Percentiles rank a stretch among this genome's conserved stretches.
phyloP scores from a whole-genome alignment of 1,140 invertebrate species.

The Drosophila eugracilis region DNA sequence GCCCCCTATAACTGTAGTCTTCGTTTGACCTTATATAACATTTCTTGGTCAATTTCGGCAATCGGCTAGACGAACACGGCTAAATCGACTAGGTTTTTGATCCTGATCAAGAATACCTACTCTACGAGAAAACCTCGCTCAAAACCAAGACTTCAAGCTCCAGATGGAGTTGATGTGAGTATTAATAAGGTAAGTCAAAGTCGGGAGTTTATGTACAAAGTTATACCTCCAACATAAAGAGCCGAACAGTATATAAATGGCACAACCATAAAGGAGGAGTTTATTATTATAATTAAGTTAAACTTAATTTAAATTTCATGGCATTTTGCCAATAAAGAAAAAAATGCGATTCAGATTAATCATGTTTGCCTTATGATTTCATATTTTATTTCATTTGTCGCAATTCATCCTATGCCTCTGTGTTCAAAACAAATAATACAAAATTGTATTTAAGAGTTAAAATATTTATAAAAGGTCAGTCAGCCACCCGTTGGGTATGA shows the following conservation, averaged over 20 bases:
- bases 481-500: background rate
- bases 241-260: background rate
- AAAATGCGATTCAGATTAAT: constrained; percentile 54
- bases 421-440: background rate
- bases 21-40: too few relatives aligned
- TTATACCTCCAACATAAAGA: background rate
- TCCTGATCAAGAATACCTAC: too few relatives aligned
- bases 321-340: constrained; percentile 49
- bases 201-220: background rate
- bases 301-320: constrained; percentile 65
- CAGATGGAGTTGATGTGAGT: too few relatives aligned
- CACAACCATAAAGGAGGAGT: constrained; percentile 45
- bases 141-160: too few relatives aligned
- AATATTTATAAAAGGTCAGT: background rate
- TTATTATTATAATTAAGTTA: constrained; percentile 69
- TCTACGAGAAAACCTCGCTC: too few relatives aligned
- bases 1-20: too few relatives aligned
- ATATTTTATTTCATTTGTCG: constrained; percentile 35
- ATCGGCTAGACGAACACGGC: too few relatives aligned
- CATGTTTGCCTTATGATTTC: constrained; percentile 45
- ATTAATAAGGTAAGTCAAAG: background rate
- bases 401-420: background rate
- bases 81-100: too few relatives aligned
- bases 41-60: too few relatives aligned
- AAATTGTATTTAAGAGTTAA: background rate